Conservation (phyloP, 2,113 vertebrate species). For the Myrmecophaga tridactyla region DNA sequence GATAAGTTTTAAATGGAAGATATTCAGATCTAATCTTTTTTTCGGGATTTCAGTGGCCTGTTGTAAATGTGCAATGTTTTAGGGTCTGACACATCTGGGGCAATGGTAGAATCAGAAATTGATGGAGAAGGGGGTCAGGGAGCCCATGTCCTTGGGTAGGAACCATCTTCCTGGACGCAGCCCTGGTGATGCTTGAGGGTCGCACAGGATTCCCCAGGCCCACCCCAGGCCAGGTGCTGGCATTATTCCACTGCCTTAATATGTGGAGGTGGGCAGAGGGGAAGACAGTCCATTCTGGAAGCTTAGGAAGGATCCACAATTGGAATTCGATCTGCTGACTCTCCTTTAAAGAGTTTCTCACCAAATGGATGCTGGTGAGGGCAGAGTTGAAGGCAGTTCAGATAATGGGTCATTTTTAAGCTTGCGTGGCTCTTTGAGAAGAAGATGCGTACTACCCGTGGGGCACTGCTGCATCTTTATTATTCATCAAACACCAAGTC, state of each 20-base stretch:
- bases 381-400: background rate
- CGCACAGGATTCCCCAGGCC: background rate
- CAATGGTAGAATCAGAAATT: background rate
- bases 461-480: background rate
- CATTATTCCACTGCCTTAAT: background rate
- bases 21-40: background rate
- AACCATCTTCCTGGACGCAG: background rate
- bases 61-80: background rate
- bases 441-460: background rate
- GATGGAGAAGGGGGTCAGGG: background rate
- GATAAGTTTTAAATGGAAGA: conserved; percentile 3
- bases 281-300: background rate
- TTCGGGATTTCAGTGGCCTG: background rate
- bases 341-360: background rate
- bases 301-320: background rate
- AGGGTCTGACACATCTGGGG: background rate
- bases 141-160: background rate
- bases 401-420: background rate
- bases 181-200: background rate
- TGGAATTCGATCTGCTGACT: background rate
- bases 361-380: background rate
- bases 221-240: no score
- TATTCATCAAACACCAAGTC: background rate
- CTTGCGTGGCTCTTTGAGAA: background rate
- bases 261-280: background rate